These are phyloP conservation scores for Hermatobates lingyangjiaoensis DNA, from an alignment of 1,140 invertebrate species.

Conservation along the genomic window DNA sequence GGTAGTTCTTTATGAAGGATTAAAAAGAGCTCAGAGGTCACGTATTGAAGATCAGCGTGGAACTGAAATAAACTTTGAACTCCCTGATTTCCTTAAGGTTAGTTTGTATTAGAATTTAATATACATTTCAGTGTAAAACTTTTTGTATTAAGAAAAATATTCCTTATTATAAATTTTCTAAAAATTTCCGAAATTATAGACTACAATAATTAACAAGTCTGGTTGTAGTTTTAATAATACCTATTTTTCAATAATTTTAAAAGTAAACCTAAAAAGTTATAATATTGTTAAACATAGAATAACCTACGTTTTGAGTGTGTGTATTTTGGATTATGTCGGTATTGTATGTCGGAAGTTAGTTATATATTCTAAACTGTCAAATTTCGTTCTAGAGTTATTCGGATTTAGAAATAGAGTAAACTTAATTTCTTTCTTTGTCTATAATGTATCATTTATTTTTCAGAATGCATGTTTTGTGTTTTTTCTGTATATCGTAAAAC, in stretches of 20 bases:
- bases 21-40: constrained; percentile 51
- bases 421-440: too few species aligned
- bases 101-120: constrained; percentile 1
- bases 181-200: background rate
- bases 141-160: background rate
- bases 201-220: background rate
- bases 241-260: background rate
- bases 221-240: background rate
- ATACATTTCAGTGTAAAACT: background rate
- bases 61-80: constrained; percentile 59
- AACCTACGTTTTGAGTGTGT: too few species aligned
- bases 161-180: background rate
- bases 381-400: too few species aligned
- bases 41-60: constrained; percentile 64
- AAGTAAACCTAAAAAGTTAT: background rate
- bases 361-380: too few species aligned
- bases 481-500: too few species aligned
- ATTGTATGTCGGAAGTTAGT: too few species aligned
- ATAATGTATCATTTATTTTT: too few species aligned
- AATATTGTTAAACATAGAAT: background rate
- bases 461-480: too few species aligned
- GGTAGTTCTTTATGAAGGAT: constrained; percentile 47
- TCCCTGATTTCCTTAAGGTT: constrained; percentile 59
- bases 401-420: too few species aligned
- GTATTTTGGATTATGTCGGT: too few species aligned